These are phyloP conservation scores for Dione juno DNA, from an alignment of 2,888 invertebrate species.

Conservation along the genomic window DNA sequence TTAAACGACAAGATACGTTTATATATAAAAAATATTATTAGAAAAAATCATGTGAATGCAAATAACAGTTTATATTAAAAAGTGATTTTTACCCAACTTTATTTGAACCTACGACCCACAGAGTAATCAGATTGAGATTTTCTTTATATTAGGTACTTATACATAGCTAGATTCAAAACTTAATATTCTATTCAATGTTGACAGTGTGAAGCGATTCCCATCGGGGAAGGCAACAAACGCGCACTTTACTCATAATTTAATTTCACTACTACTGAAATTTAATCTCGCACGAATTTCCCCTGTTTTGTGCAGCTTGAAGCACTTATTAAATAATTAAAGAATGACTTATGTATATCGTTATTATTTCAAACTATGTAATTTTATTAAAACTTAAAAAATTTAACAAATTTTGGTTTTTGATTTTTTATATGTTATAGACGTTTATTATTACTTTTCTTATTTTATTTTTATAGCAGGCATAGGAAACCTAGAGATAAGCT, in stretches of 20 bases:
- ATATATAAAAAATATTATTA: no score
- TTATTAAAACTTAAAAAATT: background rate
- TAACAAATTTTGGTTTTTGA: background rate
- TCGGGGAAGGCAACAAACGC: conserved; percentile 52
- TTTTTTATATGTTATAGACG: no score
- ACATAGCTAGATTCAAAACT: conserved; percentile 5
- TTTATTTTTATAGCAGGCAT: no score
- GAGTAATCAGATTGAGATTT: background rate
- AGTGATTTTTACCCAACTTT: background rate
- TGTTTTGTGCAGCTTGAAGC: conserved; percentile 32
- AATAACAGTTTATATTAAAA: no score
- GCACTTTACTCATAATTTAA: conserved; percentile 65
- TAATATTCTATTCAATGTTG: conserved; percentile 31
- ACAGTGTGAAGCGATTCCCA: conserved; percentile 32
- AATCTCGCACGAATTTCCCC: conserved; percentile 54
- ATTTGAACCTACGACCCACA: background rate
- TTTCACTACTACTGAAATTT: conserved; percentile 64
- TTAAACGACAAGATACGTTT: no score
- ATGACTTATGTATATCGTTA: conserved; percentile 13
- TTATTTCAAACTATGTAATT: background rate
- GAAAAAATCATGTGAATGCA: no score
- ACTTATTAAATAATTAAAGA: conserved; percentile 22
- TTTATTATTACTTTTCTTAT: no score
- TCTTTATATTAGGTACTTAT: background rate
- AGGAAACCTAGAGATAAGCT: no score